Evolutionary conservation across 2,888 invertebrate genomes (phyloP).

Genomic region (Archips xylosteana): DNA sequence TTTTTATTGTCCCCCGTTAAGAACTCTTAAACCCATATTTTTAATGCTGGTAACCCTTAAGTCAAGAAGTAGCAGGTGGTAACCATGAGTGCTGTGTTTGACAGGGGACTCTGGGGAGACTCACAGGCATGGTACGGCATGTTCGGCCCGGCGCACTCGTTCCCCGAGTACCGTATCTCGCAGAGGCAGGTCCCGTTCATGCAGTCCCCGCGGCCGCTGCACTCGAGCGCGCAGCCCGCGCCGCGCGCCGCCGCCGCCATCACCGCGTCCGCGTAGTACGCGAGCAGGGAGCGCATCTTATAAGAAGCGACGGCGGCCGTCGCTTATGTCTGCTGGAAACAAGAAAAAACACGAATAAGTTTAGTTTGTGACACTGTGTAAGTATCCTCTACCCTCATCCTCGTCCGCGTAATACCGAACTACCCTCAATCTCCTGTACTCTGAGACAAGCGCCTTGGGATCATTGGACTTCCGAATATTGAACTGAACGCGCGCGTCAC

Average conservation of each 20-base stretch:
- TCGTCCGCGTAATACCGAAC: too few relatives aligned
- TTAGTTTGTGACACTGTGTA: background rate
- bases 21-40: too few relatives aligned
- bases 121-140: slow-evolving; percentile 88
- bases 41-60: too few relatives aligned
- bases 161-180: slow-evolving; percentile 94
- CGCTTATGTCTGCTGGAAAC: slow-evolving; percentile 63
- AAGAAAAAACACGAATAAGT: slow-evolving; percentile 18
- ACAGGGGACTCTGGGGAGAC: slow-evolving; percentile 14
- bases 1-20: too few relatives aligned
- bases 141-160: slow-evolving; percentile 91
- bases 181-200: slow-evolving; percentile 95
- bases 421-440: too few relatives aligned
- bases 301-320: slow-evolving; percentile 64
- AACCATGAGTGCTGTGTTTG: too few relatives aligned
- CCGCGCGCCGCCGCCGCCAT: slow-evolving; percentile 74
- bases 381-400: too few relatives aligned
- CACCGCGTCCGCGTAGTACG: slow-evolving; percentile 80
- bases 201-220: slow-evolving; percentile 96
- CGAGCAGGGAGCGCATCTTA: slow-evolving; percentile 81
- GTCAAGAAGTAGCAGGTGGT: too few relatives aligned
- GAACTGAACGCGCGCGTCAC: too few relatives aligned
- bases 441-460: too few relatives aligned
- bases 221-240: slow-evolving; percentile 89
- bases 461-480: too few relatives aligned